Base-by-base conservation (phyloP, 2,888 invertebrate species). In the Taenaris catops region DNA sequence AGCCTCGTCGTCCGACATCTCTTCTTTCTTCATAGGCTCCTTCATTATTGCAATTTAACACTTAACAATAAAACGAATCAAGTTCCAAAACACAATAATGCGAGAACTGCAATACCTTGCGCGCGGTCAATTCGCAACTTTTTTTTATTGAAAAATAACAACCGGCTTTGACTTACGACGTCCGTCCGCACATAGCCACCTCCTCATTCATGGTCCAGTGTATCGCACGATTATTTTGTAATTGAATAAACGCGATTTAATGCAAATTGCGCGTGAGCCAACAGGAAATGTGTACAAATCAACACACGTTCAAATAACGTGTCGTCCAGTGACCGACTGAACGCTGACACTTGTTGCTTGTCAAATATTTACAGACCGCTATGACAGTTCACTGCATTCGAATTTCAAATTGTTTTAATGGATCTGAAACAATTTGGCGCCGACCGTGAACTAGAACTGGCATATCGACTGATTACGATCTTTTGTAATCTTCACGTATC, bases 1-100 rank as follows among this genome's bases (percentile, higher is more conserved):
- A 39, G 89, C 81, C 51, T 90, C 90, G 54, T 91, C 90, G 55
- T 90, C 89, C 1, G 84, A 87, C 17, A 70, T 78, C 46, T 87
- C 87, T 8, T 86, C 83, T 44, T 80, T 83, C 31, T 49, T 59
- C 28, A 58, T 60, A 27, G 63, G 41, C 34, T 64, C 66, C 66
- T 79, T 84, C 84, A 84, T 84, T 38, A 50, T 64, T 47, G 48
- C 52, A 49, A 45, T 51, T 58, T 57, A 62, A 57, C 50, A 41
- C 40, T 43, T 35, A 57, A 55, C 65, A 66, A 19, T 19, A 3
- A 65, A 67, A 51, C 58, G 65, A 65, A 63, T 48, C 42, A 53
- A 48, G 36, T 48, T 63, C 56, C 63, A 64, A 74, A 78, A 72
- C 70, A 67, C 66, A 60, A 53, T 53, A 45, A 52, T 49, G 44